These are phyloP conservation scores for Drosophila hamatofila DNA, from an alignment of 2,888 invertebrate species.

Conservation along the genomic window DNA sequence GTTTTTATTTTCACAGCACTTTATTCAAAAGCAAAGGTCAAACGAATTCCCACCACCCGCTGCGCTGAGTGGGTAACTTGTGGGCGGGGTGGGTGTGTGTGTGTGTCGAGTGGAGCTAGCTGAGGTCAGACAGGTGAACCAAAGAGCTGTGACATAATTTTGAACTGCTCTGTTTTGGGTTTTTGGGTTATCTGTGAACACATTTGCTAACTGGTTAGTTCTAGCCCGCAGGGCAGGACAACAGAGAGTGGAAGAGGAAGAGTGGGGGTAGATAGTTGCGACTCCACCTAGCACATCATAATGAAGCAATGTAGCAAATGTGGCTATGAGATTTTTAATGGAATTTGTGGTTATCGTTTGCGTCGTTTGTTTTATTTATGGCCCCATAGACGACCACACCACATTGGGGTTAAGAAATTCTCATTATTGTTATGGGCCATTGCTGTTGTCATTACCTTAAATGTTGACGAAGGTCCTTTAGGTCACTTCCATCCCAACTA, in stretches of 20 bases:
- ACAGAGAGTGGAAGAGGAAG: not conserved
- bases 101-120: slow-evolving; percentile 6
- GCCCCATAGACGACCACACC: slow-evolving; percentile 27
- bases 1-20: slow-evolving; percentile 48
- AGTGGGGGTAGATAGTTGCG: not conserved
- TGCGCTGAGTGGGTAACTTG: slow-evolving; percentile 8
- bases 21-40: slow-evolving; percentile 62
- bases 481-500: slow-evolving; percentile 17
- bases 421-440: slow-evolving; percentile 64
- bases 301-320: slow-evolving; percentile 60
- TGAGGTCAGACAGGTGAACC: slow-evolving; percentile 50
- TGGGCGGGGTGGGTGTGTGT: not conserved
- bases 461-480: slow-evolving; percentile 54
- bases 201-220: slow-evolving; percentile 51
- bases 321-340: slow-evolving; percentile 61
- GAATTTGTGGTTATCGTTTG: slow-evolving; percentile 65
- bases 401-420: slow-evolving; percentile 42
- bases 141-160: slow-evolving; percentile 59
- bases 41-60: slow-evolving; percentile 37
- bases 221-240: slow-evolving; percentile 8
- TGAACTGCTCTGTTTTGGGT: slow-evolving; percentile 34
- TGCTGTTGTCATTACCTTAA: slow-evolving; percentile 63
- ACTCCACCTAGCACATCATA: slow-evolving; percentile 54
- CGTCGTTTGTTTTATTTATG: slow-evolving; percentile 68
- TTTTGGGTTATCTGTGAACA: slow-evolving; percentile 50